Percentiles rank a stretch among this genome's conserved stretches.
phyloP scores from a whole-genome alignment of 2,888 invertebrate genomes.

The Drosophila basisetae region DNA sequence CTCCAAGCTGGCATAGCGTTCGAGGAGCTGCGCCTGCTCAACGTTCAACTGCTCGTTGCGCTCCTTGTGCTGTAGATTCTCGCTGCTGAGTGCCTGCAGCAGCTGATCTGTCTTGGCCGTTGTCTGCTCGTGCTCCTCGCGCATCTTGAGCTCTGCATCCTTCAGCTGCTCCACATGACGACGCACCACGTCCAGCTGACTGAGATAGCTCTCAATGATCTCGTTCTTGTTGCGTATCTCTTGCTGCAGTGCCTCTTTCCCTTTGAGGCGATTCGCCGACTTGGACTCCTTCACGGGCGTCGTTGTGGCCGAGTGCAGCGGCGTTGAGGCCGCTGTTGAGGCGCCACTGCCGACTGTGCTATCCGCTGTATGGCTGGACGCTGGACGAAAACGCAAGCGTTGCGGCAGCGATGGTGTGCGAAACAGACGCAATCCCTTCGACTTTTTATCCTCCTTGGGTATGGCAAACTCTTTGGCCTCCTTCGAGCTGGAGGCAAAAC shows the following conservation, averaged over 20 bases:
- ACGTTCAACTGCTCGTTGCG: constrained; percentile 70
- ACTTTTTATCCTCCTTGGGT: constrained; percentile 83
- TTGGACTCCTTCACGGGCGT: constrained; percentile 84
- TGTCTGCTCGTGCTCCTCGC: constrained; percentile 75
- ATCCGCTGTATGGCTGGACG: constrained; percentile 50
- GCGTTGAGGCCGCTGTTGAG: constrained; percentile 80
- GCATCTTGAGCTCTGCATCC: constrained; percentile 78
- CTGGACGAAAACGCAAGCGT: constrained; percentile 82
- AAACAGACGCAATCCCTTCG: constrained; percentile 82
- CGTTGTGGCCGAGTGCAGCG: constrained; percentile 78
- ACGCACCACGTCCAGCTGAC: constrained; percentile 86
- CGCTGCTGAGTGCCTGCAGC: constrained; percentile 74
- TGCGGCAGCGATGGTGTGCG: constrained; percentile 85
- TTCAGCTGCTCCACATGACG: constrained; percentile 85
- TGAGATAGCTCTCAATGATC: constrained; percentile 86
- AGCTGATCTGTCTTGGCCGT: constrained; percentile 77
- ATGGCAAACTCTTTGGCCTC: constrained; percentile 83
- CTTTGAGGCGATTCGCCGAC: constrained; percentile 85
- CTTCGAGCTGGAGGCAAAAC: constrained; percentile 81
- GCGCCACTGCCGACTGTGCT: constrained; percentile 43
- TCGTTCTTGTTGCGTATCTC: constrained; percentile 87
- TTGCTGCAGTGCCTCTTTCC: constrained; percentile 86
- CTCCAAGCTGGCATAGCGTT: constrained; percentile 66
- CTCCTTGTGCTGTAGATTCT: constrained; percentile 76
- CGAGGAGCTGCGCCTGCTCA: constrained; percentile 67